Conservation (phyloP, 1,140 invertebrate species). For the Monomorium pharaonis region DNA sequence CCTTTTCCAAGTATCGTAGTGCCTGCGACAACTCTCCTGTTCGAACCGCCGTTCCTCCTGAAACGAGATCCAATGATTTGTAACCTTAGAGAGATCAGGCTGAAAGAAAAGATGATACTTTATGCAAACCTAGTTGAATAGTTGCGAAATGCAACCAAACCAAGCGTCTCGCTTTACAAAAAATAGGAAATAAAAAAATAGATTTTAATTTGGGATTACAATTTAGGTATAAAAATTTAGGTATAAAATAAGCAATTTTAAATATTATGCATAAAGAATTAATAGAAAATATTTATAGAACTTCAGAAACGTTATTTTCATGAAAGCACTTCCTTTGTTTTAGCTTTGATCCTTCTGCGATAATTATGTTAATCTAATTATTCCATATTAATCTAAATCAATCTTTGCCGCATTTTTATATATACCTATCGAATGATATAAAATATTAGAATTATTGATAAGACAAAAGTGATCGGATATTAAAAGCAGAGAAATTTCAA, state of each 20-base stretch:
- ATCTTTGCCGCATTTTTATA: too few relatives aligned
- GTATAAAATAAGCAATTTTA: neutral
- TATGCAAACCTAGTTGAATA: neutral
- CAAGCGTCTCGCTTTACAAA: neutral
- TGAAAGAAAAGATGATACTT: constrained; percentile 16
- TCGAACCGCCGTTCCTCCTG: constrained; percentile 85
- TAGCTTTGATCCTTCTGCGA: neutral
- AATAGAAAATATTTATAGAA: neutral
- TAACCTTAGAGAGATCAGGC: neutral
- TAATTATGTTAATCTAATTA: neutral
- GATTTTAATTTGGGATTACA: neutral
- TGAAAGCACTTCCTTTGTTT: neutral
- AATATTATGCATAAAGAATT: neutral
- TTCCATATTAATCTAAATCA: neutral
- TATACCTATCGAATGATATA: neutral
- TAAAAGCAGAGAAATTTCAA: neutral
- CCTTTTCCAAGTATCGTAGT: constrained; percentile 88
- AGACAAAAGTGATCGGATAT: neutral
- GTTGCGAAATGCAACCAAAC: neutral
- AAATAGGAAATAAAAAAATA: neutral
- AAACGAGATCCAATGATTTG: constrained; percentile 54
- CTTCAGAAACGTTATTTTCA: neutral
- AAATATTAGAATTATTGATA: neutral
- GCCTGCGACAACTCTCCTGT: constrained; percentile 86
- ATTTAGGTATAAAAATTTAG: neutral